phyloP scores from a whole-genome alignment of 2,888 invertebrate species.

The Drosophila anomalipes region DNA sequence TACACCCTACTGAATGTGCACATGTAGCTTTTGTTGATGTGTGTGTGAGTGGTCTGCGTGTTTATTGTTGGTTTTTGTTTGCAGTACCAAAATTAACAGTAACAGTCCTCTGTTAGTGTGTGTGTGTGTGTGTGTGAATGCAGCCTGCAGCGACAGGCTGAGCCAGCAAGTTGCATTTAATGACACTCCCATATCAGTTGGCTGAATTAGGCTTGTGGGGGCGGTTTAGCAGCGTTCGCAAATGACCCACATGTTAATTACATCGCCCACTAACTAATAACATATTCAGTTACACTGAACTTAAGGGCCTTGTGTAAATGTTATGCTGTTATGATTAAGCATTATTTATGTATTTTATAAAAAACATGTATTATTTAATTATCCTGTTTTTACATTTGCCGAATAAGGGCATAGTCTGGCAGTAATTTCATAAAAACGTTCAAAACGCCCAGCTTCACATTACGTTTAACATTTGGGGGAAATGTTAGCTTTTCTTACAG shows the following conservation, averaged over 20 bases:
- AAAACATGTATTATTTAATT: background rate
- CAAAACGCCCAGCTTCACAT: background rate
- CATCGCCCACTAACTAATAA: constrained; percentile 2
- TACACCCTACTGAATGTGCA: constrained; percentile 60
- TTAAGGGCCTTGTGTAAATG: background rate
- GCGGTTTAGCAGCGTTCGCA: constrained; percentile 23
- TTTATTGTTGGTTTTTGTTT: constrained; percentile 30
- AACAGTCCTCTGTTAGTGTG: background rate
- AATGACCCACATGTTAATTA: constrained; percentile 48
- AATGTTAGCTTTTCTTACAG: constrained; percentile 32
- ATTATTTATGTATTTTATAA: background rate
- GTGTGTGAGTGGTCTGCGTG: constrained; percentile 23
- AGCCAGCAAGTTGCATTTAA: constrained; percentile 30
- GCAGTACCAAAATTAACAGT: constrained; percentile 31
- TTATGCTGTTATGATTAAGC: background rate
- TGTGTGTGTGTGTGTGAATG: constrained; percentile 7
- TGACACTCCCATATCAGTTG: constrained; percentile 44
- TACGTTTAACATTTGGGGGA: constrained; percentile 38
- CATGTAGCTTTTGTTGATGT: constrained; percentile 57
- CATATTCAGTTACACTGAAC: background rate
- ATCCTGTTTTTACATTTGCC: background rate
- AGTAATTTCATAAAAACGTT: background rate
- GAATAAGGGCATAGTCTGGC: background rate
- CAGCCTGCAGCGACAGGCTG: constrained; percentile 26
- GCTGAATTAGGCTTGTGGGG: constrained; percentile 16